phyloP scores from a whole-genome alignment of 2,113 vertebrate species.

The Psilopogon haemacephalus region DNA sequence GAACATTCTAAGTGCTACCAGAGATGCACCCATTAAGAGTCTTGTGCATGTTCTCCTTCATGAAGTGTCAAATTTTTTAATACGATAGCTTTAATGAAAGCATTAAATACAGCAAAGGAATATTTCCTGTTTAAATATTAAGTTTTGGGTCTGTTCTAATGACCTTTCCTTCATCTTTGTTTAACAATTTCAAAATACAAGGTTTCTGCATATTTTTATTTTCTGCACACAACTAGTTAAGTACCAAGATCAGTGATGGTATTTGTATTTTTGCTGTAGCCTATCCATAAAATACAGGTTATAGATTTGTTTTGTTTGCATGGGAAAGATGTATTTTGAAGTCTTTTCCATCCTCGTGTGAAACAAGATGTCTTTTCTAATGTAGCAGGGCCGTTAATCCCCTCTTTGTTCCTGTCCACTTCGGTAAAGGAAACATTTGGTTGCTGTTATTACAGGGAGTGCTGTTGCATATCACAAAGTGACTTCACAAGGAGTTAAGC shows the following conservation, averaged over 20 bases:
- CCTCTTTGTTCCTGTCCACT: neutral
- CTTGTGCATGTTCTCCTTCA: neutral
- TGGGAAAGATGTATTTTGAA: neutral
- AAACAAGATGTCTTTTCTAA: neutral
- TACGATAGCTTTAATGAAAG: neutral
- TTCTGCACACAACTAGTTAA: neutral
- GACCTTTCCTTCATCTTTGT: neutral
- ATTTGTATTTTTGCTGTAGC: neutral
- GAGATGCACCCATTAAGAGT: neutral
- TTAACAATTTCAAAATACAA: neutral
- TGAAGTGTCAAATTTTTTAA: neutral
- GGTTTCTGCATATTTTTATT: neutral
- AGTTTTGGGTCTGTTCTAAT: neutral
- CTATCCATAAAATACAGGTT: neutral
- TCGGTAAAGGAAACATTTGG: neutral
- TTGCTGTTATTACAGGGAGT: neutral
- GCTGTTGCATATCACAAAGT: neutral
- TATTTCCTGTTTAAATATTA: neutral
- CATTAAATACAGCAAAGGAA: neutral
- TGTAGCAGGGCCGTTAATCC: neutral
- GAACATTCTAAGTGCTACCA: neutral
- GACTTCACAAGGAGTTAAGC: neutral
- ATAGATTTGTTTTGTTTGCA: neutral
- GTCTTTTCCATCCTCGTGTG: neutral
- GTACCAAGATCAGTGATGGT: neutral